Percentiles rank a stretch among this genome's conserved stretches.
phyloP scores from a whole-genome alignment of 1,140 invertebrate species.

The Eriosoma lanigerum region DNA sequence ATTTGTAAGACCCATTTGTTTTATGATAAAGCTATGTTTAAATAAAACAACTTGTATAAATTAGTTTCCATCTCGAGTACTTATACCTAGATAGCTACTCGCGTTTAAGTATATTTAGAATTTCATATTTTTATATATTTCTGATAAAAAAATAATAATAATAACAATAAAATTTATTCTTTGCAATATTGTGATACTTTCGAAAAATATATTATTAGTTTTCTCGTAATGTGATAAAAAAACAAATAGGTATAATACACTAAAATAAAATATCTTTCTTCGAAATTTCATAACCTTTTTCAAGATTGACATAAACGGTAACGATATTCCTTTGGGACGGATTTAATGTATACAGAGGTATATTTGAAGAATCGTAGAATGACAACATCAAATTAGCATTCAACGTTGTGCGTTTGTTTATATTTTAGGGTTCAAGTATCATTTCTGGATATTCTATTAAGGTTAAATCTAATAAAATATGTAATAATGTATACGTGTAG shows the following conservation, averaged over 20 bases:
- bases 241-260: neutral
- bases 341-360: neutral
- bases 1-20: neutral
- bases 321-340: neutral
- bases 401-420: neutral
- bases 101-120: too few relatives aligned
- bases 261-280: neutral
- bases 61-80: too few relatives aligned
- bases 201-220: too few relatives aligned
- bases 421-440: neutral
- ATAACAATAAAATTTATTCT: too few relatives aligned
- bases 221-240: neutral
- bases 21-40: too few relatives aligned
- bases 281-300: neutral
- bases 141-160: too few relatives aligned
- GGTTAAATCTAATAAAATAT: too few relatives aligned
- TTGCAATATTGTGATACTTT: too few relatives aligned
- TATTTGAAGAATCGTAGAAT: slow-evolving; percentile 24
- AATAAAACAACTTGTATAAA: too few relatives aligned
- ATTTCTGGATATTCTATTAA: neutral
- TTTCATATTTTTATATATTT: too few relatives aligned
- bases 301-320: neutral
- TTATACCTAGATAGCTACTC: too few relatives aligned
- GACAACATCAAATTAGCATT: slow-evolving; percentile 22
- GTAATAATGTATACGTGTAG: too few relatives aligned